Evolutionary conservation across 1,140 invertebrate genomes (phyloP), one percentile per base, ranked within the genome.

Genomic region (Drosophila athabasca): DNA sequence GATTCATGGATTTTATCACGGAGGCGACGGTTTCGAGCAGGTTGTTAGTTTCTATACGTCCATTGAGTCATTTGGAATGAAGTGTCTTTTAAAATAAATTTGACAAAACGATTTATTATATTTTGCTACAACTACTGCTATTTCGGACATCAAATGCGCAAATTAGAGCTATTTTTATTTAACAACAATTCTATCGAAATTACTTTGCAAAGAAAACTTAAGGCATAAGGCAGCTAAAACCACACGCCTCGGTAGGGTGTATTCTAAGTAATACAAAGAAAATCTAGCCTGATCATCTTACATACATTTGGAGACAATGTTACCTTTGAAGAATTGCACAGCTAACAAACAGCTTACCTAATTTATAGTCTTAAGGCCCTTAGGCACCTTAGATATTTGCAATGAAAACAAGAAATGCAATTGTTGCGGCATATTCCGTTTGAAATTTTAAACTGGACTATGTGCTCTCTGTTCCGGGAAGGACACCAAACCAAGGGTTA

Each of bases 271-370:
- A 29, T 48, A 43, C 57, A 22, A 2, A 19, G 55, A 41, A 69
- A 66, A 80, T 77, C 65, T 55, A 11, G 50, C 17, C 64, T 54
- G 59, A 73, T 77, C 49, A 67, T n/a, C 35, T 53, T 53, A 62
- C 17, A 61, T 53, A 62, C 17, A 61, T 52, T 29, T 22, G 31
- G 7, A 51, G 35, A 57, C 43, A 50, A 15, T 26, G 17, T 62
- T 61, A 45, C 61, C 41, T 61, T 53, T 26, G 54, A 61, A 53
- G 49, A 49, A 66, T 49, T 60, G 41, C 39, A 52, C 41, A 79
- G 80, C 83, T 83, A 76, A 67, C 60, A 83, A 81, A 87, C 66
- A 81, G 75, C 74, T 81, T 58, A 83, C 64, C 81, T 71, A 85
- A 85, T 85, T 78, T 83, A 60, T 69, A 54, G 55, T 51, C 41